Evolutionary conservation across 2,113 vertebrate species (phyloP).

Genomic region (Picathartes gymnocephalus): DNA sequence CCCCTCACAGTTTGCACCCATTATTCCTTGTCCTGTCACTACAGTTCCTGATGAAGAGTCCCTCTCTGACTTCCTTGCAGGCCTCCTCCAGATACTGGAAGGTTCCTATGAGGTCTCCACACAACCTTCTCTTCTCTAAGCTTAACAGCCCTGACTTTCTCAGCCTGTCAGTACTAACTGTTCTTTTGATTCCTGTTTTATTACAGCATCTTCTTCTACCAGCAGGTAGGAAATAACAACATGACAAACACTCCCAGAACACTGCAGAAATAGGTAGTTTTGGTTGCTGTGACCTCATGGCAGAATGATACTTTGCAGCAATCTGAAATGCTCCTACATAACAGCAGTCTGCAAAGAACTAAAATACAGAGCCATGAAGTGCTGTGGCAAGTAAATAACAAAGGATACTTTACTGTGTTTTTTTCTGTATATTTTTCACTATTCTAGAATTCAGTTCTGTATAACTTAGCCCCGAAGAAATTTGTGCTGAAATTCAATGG

Average conservation of each 20-base stretch:
- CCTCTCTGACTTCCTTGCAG: background rate
- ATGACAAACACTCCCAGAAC: background rate
- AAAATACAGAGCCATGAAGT: background rate
- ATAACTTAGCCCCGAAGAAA: background rate
- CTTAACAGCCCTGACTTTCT: background rate
- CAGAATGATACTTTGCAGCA: background rate
- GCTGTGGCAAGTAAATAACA: background rate
- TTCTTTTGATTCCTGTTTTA: background rate
- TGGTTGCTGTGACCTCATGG: background rate
- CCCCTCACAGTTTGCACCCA: background rate
- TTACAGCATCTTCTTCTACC: background rate
- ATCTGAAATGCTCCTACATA: background rate
- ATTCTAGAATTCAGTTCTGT: background rate
- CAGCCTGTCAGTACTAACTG: background rate
- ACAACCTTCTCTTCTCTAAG: background rate
- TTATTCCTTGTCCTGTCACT: background rate
- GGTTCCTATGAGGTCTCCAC: background rate
- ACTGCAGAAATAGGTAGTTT: background rate
- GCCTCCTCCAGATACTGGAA: background rate
- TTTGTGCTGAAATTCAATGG: background rate
- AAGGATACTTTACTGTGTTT: background rate
- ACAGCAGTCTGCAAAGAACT: background rate
- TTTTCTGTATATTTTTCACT: background rate
- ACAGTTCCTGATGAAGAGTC: background rate
- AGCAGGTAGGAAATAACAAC: background rate